Conservation (phyloP, 2,888 invertebrate species). For the Helicoverpa assulta region DNA sequence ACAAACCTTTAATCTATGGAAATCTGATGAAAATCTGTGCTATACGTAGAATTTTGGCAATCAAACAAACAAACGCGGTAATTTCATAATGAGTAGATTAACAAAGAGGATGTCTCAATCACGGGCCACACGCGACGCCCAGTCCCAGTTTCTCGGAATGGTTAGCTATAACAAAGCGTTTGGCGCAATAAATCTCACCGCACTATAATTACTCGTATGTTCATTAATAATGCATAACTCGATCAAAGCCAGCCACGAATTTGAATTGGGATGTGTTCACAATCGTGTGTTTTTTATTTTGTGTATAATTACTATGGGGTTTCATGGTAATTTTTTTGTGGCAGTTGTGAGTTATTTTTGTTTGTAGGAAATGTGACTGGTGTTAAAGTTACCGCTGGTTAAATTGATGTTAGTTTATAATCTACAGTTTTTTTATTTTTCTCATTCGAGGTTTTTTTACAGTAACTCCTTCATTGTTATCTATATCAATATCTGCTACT, state of each 20-base stretch:
- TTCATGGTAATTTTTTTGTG: conserved; percentile 50
- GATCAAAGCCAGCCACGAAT: conserved; percentile 80
- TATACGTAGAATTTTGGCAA: no score
- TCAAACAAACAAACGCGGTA: no score
- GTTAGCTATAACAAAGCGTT: conserved; percentile 59
- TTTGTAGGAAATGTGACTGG: conserved; percentile 27
- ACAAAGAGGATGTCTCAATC: conserved; percentile 57
- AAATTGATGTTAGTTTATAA: conserved; percentile 4
- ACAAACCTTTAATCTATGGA: no score
- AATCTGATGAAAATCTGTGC: no score
- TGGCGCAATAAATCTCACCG: conserved; percentile 78
- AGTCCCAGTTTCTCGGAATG: conserved; percentile 51
- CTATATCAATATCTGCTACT: no score
- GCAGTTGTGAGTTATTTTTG: conserved; percentile 23
- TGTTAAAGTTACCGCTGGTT: conserved; percentile 22
- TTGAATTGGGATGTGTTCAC: conserved; percentile 64
- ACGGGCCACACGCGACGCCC: conserved; percentile 60
- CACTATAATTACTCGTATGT: conserved; percentile 84
- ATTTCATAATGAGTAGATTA: conserved; percentile 12
- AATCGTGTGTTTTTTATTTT: conserved; percentile 56
- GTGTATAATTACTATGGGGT: conserved; percentile 53
- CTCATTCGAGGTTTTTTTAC: no score
- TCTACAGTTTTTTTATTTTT: no score
- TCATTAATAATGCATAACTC: conserved; percentile 90
- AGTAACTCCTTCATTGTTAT: no score